Evolutionary conservation across 1,140 invertebrate species (phyloP).

Genomic region (Drosophila littoralis): DNA sequence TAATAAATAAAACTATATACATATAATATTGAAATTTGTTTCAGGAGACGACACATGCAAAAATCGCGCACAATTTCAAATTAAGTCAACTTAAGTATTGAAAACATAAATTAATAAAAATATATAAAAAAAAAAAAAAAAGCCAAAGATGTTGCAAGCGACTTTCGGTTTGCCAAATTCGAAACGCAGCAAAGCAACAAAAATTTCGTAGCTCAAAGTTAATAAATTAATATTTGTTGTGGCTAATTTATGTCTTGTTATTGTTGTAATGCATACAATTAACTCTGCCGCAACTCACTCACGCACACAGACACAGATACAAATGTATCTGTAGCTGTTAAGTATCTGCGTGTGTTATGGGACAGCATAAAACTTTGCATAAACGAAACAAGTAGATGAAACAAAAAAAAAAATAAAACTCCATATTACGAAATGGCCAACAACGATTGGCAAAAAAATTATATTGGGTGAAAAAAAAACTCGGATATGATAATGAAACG

Average conservation of each 20-base stretch:
- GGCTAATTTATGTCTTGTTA: constrained; percentile 72
- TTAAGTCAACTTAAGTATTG: constrained; percentile 38
- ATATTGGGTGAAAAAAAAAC: constrained; percentile 37
- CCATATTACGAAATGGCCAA: constrained; percentile 48
- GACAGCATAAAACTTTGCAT: constrained; percentile 70
- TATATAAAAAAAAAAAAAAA: background rate
- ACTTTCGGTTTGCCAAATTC: constrained; percentile 69
- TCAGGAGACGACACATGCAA: constrained; percentile 30
- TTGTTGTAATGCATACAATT: constrained; percentile 58
- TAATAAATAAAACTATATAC: constrained; percentile 31
- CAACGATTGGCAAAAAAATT: constrained; percentile 51
- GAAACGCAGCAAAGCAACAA: constrained; percentile 57
- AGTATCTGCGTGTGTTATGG: constrained; percentile 14
- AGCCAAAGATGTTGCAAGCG: constrained; percentile 50
- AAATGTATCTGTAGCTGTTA: constrained; percentile 22
- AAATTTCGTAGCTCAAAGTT: constrained; percentile 46
- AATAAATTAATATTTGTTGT: constrained; percentile 78
- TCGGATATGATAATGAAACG: constrained; percentile 80
- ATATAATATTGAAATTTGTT: constrained; percentile 58
- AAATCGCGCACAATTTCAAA: constrained; percentile 13
- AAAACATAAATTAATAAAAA: background rate
- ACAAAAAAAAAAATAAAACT: constrained; percentile 24
- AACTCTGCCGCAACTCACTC: constrained; percentile 39
- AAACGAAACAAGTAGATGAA: constrained; percentile 56
- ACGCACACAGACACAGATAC: constrained; percentile 17